These are phyloP conservation scores for Watsonalla cultraria DNA, from an alignment of 2,888 invertebrate species.

Conservation along the genomic window DNA sequence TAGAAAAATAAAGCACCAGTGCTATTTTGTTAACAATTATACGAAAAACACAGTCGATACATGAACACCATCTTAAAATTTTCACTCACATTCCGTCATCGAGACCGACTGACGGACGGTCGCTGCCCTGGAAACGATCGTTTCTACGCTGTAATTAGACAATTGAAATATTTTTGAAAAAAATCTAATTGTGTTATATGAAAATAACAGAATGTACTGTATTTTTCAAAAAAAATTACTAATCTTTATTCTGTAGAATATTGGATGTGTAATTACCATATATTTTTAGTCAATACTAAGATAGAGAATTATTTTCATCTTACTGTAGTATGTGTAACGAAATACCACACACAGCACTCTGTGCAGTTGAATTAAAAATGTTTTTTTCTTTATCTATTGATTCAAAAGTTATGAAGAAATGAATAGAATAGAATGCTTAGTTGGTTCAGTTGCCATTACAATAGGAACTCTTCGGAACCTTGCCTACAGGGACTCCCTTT, in stretches of 20 bases:
- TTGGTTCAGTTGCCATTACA: no score
- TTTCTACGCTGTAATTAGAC: slow-evolving; percentile 27
- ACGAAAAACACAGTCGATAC: slow-evolving; percentile 54
- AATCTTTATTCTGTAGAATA: not conserved
- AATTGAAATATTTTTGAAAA: not conserved
- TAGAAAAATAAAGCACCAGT: slow-evolving; percentile 40
- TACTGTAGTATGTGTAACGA: not conserved
- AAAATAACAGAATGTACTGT: not conserved
- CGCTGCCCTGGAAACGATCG: slow-evolving; percentile 63
- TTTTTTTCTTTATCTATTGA: not conserved
- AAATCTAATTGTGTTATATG: no score
- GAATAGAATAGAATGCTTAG: no score
- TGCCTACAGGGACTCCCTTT: no score
- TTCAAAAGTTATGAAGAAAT: no score
- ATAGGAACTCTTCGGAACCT: no score
- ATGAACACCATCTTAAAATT: slow-evolving; percentile 74
- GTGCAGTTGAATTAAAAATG: not conserved
- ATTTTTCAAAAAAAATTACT: slow-evolving; percentile 3
- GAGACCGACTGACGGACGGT: slow-evolving; percentile 66
- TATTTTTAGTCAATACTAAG: no score
- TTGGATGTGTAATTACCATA: no score
- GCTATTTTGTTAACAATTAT: slow-evolving; percentile 38
- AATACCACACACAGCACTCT: not conserved
- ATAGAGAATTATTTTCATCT: no score
- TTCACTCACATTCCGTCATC: slow-evolving; percentile 76